Conservation (phyloP, 2,797 vertebrate species). For the Orientallactaga sibirica region DNA sequence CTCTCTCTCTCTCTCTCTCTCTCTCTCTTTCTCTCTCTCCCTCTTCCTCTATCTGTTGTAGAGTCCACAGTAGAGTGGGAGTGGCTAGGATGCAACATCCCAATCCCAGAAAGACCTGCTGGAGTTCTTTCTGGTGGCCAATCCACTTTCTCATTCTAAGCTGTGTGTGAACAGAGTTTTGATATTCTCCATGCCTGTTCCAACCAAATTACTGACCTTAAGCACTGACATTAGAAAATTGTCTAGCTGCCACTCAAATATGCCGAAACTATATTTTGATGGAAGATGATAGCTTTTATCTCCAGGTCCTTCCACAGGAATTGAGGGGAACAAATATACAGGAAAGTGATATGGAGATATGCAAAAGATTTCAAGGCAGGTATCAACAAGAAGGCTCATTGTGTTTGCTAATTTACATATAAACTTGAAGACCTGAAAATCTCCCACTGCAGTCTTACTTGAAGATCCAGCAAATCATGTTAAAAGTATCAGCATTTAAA, state of each 20-base stretch:
- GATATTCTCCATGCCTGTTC: background rate
- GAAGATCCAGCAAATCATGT: background rate
- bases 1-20: too few relatives aligned
- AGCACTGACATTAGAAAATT: constrained; percentile 17
- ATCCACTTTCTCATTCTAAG: background rate
- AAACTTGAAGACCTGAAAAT: background rate
- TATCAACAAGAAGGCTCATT: background rate
- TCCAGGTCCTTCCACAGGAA: background rate
- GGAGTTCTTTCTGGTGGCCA: background rate
- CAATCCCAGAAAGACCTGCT: background rate
- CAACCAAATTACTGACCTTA: background rate
- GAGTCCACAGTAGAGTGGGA: background rate
- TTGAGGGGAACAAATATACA: background rate
- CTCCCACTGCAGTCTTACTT: background rate
- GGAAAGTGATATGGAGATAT: constrained; percentile 1
- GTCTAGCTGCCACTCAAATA: background rate
- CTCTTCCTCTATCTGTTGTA: background rate
- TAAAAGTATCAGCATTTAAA: background rate
- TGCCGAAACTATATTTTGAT: constrained; percentile 4
- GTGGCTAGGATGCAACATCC: background rate
- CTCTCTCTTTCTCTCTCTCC: too few relatives aligned
- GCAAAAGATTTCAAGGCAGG: background rate
- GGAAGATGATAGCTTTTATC: constrained; percentile 30
- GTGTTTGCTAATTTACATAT: background rate
- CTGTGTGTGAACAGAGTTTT: constrained; percentile 24